Evolutionary conservation across 2,797 vertebrate species (phyloP).

Genomic region (Micropoecilia bifurca): DNA sequence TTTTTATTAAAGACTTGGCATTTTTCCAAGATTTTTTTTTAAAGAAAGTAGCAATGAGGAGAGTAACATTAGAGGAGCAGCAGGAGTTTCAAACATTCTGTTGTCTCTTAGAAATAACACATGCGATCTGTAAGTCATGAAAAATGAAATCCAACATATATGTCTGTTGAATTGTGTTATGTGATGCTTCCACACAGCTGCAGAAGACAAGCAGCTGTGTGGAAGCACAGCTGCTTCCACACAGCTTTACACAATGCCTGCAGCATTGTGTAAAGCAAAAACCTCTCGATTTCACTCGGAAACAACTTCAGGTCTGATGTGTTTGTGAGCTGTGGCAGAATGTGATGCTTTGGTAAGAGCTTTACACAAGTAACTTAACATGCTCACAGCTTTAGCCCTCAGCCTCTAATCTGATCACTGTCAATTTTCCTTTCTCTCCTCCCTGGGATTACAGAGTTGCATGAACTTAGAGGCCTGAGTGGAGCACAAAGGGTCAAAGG

Average conservation of each 20-base stretch:
- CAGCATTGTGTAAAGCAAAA: not conserved
- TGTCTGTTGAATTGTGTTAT: not conserved
- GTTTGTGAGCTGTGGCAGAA: not conserved
- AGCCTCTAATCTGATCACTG: slow-evolving; percentile 66
- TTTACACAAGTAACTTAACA: slow-evolving; percentile 25
- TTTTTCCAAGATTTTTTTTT: not conserved
- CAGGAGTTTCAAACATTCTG: not conserved
- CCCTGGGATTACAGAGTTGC: slow-evolving; percentile 65
- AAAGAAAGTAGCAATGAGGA: not conserved
- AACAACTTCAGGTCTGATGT: not conserved
- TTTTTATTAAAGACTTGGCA: no score
- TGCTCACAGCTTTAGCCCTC: slow-evolving; percentile 43
- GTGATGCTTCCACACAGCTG: not conserved
- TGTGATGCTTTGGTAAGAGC: slow-evolving; percentile 36
- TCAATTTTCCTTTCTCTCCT: slow-evolving; percentile 36
- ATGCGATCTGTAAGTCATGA: not conserved
- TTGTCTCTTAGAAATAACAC: not conserved
- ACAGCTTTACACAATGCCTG: no score
- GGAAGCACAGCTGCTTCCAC: no score
- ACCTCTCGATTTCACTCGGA: not conserved
- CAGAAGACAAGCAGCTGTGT: not conserved
- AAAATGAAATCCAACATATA: not conserved
- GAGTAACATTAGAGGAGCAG: not conserved
- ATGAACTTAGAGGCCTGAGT: slow-evolving; percentile 3
- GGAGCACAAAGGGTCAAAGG: not conserved